A percentile compares a stretch with the other conserved stretches of the same genome.
These are phyloP conservation scores for Cyphomyrus discorhynchus DNA, from an alignment of 2,113 vertebrate genomes.

Conservation along the genomic window DNA sequence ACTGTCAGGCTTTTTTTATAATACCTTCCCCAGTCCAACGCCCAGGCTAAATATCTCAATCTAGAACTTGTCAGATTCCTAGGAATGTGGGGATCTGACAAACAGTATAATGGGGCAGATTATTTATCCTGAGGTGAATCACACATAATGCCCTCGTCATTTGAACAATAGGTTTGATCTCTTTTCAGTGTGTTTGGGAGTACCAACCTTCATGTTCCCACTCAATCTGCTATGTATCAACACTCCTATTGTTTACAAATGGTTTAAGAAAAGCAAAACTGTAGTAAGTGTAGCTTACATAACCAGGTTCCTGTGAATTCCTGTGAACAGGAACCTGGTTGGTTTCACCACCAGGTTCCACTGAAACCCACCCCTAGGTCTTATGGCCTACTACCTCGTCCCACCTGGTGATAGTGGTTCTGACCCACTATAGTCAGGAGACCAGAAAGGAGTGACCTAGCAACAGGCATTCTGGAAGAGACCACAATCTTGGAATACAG, in stretches of 20 bases:
- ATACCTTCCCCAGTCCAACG: background rate
- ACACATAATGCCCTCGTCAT: background rate
- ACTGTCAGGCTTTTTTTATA: background rate
- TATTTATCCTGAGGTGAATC: background rate
- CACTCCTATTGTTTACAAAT: background rate
- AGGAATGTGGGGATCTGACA: background rate
- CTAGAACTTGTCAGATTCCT: background rate
- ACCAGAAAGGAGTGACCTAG: background rate
- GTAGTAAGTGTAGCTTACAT: no score
- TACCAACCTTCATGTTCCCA: background rate
- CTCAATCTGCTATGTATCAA: background rate
- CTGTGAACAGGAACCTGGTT: background rate
- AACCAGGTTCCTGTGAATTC: background rate
- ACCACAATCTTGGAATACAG: background rate
- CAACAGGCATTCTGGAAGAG: background rate
- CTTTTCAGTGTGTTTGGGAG: background rate
- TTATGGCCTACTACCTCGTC: background rate
- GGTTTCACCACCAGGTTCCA: no score
- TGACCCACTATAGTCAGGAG: background rate
- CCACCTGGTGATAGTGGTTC: background rate
- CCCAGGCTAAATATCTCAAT: background rate
- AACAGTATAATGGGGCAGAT: background rate
- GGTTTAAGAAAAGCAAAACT: background rate
- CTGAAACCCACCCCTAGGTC: background rate
- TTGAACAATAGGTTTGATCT: background rate